Conservation (phyloP, 2,797 vertebrate genomes). For the Gallinago stenura region DNA sequence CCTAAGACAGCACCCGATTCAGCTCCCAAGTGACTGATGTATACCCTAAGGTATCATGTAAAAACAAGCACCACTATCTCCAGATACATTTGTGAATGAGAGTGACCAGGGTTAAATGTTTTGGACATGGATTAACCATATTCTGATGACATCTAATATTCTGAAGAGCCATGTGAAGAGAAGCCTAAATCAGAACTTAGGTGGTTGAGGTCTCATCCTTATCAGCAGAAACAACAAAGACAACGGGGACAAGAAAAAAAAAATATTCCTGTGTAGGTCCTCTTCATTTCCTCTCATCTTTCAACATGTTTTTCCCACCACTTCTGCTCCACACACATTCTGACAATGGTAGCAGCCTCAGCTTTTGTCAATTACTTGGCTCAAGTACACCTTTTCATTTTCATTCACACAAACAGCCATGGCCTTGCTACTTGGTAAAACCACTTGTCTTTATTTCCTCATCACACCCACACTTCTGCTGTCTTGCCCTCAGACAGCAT, state of each 20-base stretch:
- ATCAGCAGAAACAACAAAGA: background rate
- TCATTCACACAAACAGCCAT: background rate
- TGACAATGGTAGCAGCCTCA: background rate
- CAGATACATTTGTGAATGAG: background rate
- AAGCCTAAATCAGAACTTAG: background rate
- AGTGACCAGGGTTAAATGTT: background rate
- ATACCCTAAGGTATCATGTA: background rate
- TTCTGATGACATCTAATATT: background rate
- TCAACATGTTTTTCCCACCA: background rate
- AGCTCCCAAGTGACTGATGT: accelerated
- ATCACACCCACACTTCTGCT: background rate
- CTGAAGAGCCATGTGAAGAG: background rate
- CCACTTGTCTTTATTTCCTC: background rate
- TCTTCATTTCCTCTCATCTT: background rate
- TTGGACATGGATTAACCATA: background rate
- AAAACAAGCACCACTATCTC: background rate
- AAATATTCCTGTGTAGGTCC: background rate
- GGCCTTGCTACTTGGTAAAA: background rate
- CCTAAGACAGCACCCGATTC: background rate
- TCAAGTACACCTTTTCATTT: background rate
- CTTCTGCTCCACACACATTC: background rate
- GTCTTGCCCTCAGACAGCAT: background rate
- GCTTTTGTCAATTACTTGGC: background rate
- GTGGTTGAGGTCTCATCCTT: background rate
- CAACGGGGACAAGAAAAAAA: background rate